Conservation (phyloP, 2,797 vertebrate species). For the Heliangelus exortis region DNA sequence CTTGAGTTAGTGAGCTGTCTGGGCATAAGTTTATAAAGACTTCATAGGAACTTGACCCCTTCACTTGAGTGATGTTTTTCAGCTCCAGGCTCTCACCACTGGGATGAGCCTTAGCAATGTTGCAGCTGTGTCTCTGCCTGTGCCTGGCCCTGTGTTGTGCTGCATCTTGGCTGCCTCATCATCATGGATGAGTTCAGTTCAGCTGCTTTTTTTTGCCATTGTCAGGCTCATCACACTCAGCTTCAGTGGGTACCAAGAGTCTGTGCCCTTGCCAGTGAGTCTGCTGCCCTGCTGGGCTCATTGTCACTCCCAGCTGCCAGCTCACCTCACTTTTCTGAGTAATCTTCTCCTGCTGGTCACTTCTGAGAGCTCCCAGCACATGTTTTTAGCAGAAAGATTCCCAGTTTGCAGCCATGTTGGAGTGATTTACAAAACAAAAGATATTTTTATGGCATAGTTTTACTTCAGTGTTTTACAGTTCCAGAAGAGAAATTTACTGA, state of each 20-base stretch:
- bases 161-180: not conserved
- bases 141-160: not conserved
- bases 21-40: not conserved
- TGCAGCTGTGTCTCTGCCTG: not conserved
- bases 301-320: not conserved
- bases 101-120: not conserved
- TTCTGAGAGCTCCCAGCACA: not conserved
- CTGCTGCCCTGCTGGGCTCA: not conserved
- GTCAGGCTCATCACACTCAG: not conserved
- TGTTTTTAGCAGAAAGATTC: not conserved
- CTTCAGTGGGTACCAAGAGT: not conserved
- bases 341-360: not conserved
- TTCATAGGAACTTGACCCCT: not conserved
- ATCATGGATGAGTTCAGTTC: not conserved
- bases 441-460: not conserved
- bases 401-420: not conserved
- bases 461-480: not conserved
- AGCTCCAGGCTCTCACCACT: not conserved
- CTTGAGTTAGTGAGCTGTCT: not conserved
- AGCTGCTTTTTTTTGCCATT: not conserved
- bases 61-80: not conserved
- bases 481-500: not conserved
- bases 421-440: not conserved
- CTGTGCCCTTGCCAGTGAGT: not conserved
- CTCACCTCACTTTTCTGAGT: rapidly evolving